Base-by-base conservation (phyloP, 2,797 vertebrate species). In the Myotis findleyi region DNA sequence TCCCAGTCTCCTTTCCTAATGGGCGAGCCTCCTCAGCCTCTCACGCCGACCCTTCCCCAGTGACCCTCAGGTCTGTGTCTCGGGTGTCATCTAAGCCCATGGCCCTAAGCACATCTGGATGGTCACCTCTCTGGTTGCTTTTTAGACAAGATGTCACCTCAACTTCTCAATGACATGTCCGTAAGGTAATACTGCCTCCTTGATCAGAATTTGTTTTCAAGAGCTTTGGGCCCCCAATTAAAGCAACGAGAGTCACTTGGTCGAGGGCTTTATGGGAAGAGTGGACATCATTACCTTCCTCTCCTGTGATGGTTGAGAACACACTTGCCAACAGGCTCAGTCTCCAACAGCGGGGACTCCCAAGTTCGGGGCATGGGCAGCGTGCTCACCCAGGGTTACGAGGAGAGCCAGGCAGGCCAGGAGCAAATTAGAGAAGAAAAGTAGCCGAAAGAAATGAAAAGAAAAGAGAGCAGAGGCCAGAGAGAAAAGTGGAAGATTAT, bases 221-320 rank as follows among this genome's bases (percentile, higher is more conserved):
- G 81, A 89, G 59, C 13, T 33, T 94, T 85, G 33, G 80, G 25
- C 27, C 81, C 36, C 17, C 75, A 71, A 6, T 82, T 81, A 75
- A 86, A 94, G 73, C 77, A 95, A 66, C 79, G 33, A 89, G 55
- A 96, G 36, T 66, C 7, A 6, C 33, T 88, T 91, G 76, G 36
- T 81, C 55, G 64, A 82, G 53, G 73, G 27, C 51, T 47, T 62
- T 62, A 36, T 49, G 30, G 82, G 69, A 75, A 89, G 87, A 77
- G 57, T 89, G 77, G 51, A 79, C 9, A 2, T 64, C 23, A 25
- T 90, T 18, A 44, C 30, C 13, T 82, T 91, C 76, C 25, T 81
- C 51, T n/a, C 47, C 53, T 16, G 3, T 3, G 72, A 47, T 3
- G 2, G 8, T n/a, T 44, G 59, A 84, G 92, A 53, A 49, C 59